These are phyloP conservation scores for Xanthia icteritia DNA, from an alignment of 2,888 invertebrate species.

Conservation along the genomic window DNA sequence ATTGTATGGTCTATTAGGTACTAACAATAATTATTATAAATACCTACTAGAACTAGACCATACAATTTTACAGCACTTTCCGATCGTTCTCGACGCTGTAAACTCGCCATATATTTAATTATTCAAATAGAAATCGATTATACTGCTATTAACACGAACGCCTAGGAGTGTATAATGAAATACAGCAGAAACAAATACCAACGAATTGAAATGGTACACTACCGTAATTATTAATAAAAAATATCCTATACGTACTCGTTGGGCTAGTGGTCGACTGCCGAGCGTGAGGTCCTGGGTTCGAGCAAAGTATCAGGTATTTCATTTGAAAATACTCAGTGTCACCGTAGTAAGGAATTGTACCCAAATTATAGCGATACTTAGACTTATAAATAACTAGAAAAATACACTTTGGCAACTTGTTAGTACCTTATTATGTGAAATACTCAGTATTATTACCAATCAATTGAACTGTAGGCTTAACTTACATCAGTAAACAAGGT, in stretches of 20 bases:
- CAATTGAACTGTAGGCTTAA: neutral
- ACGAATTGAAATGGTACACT: neutral
- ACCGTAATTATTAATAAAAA: neutral
- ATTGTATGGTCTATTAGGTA: neutral
- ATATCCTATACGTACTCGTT: neutral
- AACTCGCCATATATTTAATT: conserved; percentile 7
- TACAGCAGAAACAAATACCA: neutral
- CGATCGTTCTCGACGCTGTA: neutral
- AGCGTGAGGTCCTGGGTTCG: neutral
- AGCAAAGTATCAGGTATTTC: neutral
- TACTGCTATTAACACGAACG: neutral
- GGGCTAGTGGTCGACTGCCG: neutral
- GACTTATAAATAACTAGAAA: neutral
- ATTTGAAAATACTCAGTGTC: neutral
- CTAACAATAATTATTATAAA: neutral
- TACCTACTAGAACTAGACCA: neutral
- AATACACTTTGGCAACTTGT: neutral
- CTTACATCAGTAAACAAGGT: conserved; percentile 9
- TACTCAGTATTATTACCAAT: neutral
- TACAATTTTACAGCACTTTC: neutral
- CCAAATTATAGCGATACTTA: too few species aligned
- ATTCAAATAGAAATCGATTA: conserved; percentile 33
- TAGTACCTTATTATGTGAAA: neutral
- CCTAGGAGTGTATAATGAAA: neutral
- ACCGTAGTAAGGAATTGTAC: too few species aligned